Conservation (phyloP, 2,797 vertebrate species). For the Apodemus agrarius region DNA sequence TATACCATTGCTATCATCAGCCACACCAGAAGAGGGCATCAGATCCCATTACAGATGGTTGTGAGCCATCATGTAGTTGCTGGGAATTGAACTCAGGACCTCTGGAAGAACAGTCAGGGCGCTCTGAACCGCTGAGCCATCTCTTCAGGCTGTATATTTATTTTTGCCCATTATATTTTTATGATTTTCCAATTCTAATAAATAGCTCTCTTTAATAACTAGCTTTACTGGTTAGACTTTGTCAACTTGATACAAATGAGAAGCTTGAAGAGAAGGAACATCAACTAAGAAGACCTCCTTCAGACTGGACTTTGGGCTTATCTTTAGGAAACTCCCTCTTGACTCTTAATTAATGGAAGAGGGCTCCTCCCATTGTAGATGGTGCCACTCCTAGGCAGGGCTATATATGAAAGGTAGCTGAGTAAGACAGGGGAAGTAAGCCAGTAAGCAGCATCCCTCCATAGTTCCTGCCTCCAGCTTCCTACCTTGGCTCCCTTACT, state of each 20-base stretch:
- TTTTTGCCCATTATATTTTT: neutral
- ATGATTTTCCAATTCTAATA: slow-evolving; percentile 28
- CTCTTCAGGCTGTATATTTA: no score
- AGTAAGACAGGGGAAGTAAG: neutral
- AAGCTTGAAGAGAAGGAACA: neutral
- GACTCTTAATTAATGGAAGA: neutral
- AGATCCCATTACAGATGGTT: no score
- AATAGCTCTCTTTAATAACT: slow-evolving; percentile 12
- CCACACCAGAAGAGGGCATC: no score
- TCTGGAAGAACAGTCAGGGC: no score
- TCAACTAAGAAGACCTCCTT: neutral
- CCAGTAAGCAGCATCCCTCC: neutral
- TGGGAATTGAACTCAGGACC: no score
- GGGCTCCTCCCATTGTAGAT: neutral
- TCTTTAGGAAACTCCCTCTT: neutral
- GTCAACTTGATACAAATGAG: neutral
- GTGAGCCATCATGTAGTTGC: no score
- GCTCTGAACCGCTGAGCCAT: no score
- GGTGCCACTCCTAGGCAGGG: no score
- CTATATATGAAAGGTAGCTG: neutral
- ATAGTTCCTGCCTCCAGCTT: neutral
- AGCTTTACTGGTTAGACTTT: neutral
- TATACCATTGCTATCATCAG: no score
- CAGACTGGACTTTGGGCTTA: neutral
- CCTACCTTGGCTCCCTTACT: no score